phyloP scores from a whole-genome alignment of 2,888 invertebrate genomes.

The Ornithoptera alexandrae region DNA sequence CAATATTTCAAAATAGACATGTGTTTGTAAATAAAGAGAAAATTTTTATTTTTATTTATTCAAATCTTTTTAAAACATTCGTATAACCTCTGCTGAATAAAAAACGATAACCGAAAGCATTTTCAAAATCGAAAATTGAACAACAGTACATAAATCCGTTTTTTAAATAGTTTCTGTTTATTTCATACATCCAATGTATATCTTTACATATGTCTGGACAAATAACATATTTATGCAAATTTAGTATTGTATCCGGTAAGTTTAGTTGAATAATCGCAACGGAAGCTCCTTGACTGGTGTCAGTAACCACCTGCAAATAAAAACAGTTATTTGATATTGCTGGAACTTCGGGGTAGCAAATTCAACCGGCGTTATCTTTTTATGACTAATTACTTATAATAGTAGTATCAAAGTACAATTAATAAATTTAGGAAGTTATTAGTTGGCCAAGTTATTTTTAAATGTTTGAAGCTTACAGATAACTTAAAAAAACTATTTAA shows the following conservation, averaged over 20 bases:
- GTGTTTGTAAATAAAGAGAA: too few relatives aligned
- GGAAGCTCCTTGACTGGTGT: constrained; percentile 37
- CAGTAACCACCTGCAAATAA: constrained; percentile 50
- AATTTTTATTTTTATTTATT: not conserved
- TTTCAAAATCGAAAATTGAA: constrained; percentile 35
- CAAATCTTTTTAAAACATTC: not conserved
- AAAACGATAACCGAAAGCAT: constrained; percentile 35
- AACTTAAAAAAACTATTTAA: too few relatives aligned
- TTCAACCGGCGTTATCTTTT: too few relatives aligned
- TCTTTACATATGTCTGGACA: constrained; percentile 48
- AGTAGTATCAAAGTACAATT: too few relatives aligned
- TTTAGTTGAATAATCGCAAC: constrained; percentile 56
- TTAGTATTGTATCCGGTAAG: constrained; percentile 43
- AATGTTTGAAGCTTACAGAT: too few relatives aligned
- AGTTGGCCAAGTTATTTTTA: too few relatives aligned
- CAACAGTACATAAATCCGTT: constrained; percentile 55
- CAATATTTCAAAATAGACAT: not conserved
- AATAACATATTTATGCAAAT: constrained; percentile 34
- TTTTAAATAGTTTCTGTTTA: constrained; percentile 39
- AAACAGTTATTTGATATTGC: not conserved
- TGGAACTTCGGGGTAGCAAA: not conserved
- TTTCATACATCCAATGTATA: constrained; percentile 45
- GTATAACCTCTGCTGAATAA: not conserved
- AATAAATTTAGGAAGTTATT: too few relatives aligned
- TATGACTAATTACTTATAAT: too few relatives aligned